phyloP scores from a whole-genome alignment of 2,113 vertebrate genomes.

The Nannospalax galili region DNA sequence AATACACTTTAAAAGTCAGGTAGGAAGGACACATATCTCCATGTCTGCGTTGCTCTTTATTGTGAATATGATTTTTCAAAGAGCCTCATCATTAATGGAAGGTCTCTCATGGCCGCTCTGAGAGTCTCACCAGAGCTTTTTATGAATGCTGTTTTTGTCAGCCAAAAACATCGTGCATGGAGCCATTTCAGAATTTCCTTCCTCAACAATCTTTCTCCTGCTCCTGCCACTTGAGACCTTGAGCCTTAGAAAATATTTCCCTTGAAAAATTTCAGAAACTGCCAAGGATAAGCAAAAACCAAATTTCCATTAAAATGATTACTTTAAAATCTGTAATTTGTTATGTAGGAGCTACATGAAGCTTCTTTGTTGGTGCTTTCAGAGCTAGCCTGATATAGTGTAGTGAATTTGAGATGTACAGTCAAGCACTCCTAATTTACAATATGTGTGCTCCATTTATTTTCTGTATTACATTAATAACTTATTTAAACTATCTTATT shows the following conservation, averaged over 20 bases:
- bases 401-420: not conserved
- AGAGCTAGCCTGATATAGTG: not conserved
- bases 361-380: not conserved
- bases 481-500: not conserved
- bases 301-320: not conserved
- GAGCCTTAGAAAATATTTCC: not conserved
- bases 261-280: not conserved
- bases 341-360: not conserved
- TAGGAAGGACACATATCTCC: not conserved
- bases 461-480: not conserved
- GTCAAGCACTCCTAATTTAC: not conserved
- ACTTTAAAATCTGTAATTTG: not conserved
- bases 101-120: not conserved
- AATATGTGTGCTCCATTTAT: constrained; percentile 10
- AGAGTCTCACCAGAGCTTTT: not conserved
- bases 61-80: not conserved
- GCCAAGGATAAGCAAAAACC: not conserved
- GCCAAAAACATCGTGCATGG: not conserved
- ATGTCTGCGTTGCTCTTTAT: not conserved
- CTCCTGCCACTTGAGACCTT: not conserved
- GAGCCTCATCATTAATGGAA: not conserved
- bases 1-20: constrained; percentile 44
- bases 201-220: not conserved
- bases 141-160: not conserved
- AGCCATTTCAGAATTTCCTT: not conserved